phyloP scores from a whole-genome alignment of 2,888 invertebrate species.

The Tridacna crocea region DNA sequence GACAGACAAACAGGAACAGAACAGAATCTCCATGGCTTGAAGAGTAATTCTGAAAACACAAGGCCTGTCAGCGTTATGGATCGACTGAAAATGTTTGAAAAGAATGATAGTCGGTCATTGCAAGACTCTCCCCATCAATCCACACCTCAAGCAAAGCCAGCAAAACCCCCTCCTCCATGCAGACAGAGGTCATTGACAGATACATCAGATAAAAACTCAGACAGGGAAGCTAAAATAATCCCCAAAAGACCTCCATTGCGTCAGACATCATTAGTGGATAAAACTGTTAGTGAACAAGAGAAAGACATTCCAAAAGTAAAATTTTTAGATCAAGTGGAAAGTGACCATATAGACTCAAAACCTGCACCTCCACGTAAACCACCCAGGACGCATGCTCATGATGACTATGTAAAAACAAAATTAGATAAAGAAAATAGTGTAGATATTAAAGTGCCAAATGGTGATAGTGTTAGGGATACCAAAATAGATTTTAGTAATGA shows the following conservation, averaged over 20 bases:
- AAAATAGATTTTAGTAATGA: slow-evolving; percentile 5
- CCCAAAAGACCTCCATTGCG: slow-evolving; percentile 38
- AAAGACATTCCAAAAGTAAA: slow-evolving; percentile 16
- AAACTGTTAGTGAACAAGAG: slow-evolving; percentile 1
- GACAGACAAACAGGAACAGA: neutral
- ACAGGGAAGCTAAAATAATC: slow-evolving; percentile 20
- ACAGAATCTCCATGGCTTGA: neutral
- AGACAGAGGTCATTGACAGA: slow-evolving; percentile 25
- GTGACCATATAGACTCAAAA: neutral
- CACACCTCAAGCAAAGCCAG: slow-evolving; percentile 33
- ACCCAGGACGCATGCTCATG: slow-evolving; percentile 77
- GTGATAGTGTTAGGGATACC: slow-evolving; percentile 1
- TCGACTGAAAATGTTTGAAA: slow-evolving; percentile 70
- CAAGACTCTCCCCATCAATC: neutral
- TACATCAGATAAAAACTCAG: slow-evolving; percentile 14
- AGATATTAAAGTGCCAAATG: slow-evolving; percentile 18
- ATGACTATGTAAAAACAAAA: slow-evolving; percentile 73
- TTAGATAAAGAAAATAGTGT: slow-evolving; percentile 49
- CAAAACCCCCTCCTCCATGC: slow-evolving; percentile 30
- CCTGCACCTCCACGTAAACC: slow-evolving; percentile 72
- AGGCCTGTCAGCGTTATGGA: slow-evolving; percentile 65
- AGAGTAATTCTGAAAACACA: slow-evolving; percentile 5
- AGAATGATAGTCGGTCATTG: slow-evolving; percentile 10
- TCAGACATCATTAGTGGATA: slow-evolving; percentile 48
- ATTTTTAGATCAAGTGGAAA: slow-evolving; percentile 21